Conservation (phyloP, 2,888 invertebrate species). For the Cantharis flavilabris region DNA sequence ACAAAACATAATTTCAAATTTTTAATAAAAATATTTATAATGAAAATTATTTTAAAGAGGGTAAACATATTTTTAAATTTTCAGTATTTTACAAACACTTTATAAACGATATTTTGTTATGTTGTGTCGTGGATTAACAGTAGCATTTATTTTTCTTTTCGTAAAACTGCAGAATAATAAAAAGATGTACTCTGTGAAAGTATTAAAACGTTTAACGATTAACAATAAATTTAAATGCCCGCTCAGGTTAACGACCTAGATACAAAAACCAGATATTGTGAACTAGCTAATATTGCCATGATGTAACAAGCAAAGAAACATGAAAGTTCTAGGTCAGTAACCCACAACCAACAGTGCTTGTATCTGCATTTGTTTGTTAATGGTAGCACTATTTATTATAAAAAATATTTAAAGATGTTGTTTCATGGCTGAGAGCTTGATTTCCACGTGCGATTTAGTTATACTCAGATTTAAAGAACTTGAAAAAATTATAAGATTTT, state of each 20-base stretch:
- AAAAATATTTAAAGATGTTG: neutral
- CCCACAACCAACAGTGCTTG: conserved; percentile 7
- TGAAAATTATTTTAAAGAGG: neutral
- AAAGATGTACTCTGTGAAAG: conserved; percentile 8
- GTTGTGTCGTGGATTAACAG: too few relatives aligned
- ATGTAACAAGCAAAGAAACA: conserved; percentile 19
- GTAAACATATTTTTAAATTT: neutral
- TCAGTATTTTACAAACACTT: neutral
- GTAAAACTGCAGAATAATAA: neutral
- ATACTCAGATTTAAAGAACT: neutral
- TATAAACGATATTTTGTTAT: too few relatives aligned
- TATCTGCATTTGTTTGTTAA: neutral
- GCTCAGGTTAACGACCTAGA: conserved; percentile 26
- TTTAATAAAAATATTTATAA: neutral
- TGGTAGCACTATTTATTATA: neutral
- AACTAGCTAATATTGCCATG: conserved; percentile 20
- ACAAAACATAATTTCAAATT: neutral
- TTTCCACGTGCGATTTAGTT: neutral
- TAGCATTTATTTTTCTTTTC: too few relatives aligned
- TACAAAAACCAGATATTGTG: conserved; percentile 19
- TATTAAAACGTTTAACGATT: conserved; percentile 14
- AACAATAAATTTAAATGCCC: conserved; percentile 21
- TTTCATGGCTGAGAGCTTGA: neutral
- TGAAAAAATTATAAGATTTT: neutral
- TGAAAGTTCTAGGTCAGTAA: conserved; percentile 31